Conservation (phyloP, 2,797 vertebrate genomes). For the Sebastes kiyomatsui region DNA sequence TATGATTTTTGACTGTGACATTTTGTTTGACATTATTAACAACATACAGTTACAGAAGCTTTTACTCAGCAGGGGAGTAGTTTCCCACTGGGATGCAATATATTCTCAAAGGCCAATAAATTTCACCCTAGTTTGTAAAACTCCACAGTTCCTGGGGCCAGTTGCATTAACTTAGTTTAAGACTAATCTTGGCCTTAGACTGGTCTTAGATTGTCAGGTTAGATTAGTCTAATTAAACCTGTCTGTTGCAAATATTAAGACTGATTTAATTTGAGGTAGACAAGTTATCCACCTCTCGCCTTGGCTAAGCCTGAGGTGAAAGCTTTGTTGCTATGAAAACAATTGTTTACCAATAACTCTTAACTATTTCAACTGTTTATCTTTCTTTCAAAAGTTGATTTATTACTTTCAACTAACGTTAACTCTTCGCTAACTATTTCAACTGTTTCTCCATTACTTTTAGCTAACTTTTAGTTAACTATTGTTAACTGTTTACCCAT, state of each 20-base stretch:
- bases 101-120: not conserved
- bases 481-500: no score
- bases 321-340: no score
- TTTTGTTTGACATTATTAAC: not conserved
- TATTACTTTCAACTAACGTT: no score
- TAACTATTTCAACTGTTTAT: no score
- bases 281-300: no score
- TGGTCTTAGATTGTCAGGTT: not conserved
- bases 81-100: not conserved
- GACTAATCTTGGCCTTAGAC: not conserved
- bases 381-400: no score
- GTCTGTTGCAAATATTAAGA: not conserved
- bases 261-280: not conserved
- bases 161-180: not conserved
- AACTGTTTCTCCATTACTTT: no score
- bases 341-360: no score
- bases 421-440: no score
- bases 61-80: not conserved
- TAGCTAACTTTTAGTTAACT: no score
- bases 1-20: not conserved
- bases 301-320: no score
- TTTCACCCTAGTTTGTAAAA: not conserved
- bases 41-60: not conserved
- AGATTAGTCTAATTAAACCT: not conserved
- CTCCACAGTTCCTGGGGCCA: not conserved